Evolutionary conservation across 2,797 vertebrate species (phyloP), one percentile per base, ranked within the genome.

Genomic region (Bovichtus variegatus): DNA sequence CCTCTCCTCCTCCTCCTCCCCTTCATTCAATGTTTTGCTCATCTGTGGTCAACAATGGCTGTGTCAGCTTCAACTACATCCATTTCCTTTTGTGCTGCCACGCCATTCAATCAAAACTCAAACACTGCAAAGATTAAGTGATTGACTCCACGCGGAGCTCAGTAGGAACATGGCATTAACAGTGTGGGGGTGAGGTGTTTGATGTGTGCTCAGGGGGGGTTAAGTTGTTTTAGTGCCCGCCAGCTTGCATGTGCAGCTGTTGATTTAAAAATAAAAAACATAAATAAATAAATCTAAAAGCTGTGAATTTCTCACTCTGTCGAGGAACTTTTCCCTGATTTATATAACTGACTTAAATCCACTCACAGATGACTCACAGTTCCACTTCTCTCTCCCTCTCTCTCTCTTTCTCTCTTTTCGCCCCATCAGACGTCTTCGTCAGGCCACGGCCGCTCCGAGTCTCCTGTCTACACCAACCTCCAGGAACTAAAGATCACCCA

Each of bases 401-500:
- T 25, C 29, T 50, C 46, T 38, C 11, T 73, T 18, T 23, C 2
- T 29, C 44, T 40, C 4, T 43, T 51, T 16, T 49, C 27, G 19
- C 43, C 10, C 38, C 49, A 27, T 69, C 87, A 98, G 98, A 95
- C 95, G 63, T 96, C 97, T 74, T 96, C 96, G 38, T 95, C 95
- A 67, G 96, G 94, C 83, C 97, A 95, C 83, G 96, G 96, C 81
- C 95, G 95, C 78, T 79, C 97, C 4, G 97, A 99, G 81, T 98
- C 97, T 67, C 97, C 97, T 0, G 97, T 99, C 75, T 99, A 99
- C 92, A 96, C 97, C 85, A 99, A 99, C 93, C 95, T 99, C 41
- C 97, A 98, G 90, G 98, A 99, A 82, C 94, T 99, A 94, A 99
- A 99, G 95, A 97, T 98, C 91, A 97, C 96, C 70, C 97, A 97